These are phyloP conservation scores for Avahi laniger DNA, from an alignment of 2,797 vertebrate genomes.

Conservation along the genomic window DNA sequence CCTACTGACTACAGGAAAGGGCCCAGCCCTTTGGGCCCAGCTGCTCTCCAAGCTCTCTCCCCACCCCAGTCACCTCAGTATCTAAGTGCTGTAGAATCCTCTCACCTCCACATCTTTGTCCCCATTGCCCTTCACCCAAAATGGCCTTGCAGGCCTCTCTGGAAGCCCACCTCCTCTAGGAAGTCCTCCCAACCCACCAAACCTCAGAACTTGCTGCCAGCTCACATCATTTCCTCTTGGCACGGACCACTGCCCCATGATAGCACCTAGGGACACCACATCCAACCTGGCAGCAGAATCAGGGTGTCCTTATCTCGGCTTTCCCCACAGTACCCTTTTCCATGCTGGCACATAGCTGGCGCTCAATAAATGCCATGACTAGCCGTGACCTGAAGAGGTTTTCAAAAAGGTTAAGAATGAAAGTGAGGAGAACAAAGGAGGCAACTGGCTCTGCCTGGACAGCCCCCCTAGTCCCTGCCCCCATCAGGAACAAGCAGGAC, in stretches of 20 bases:
- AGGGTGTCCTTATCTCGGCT: not conserved
- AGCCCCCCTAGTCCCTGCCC: not conserved
- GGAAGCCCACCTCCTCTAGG: not conserved
- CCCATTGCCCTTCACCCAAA: not conserved
- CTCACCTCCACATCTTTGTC: not conserved
- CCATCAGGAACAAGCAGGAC: not conserved
- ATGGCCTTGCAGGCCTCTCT: not conserved
- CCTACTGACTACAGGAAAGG: not conserved
- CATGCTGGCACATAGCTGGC: not conserved
- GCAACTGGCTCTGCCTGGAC: not conserved
- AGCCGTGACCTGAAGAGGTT: not conserved
- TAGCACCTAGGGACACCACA: not conserved
- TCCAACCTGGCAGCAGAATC: not conserved
- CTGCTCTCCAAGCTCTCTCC: not conserved
- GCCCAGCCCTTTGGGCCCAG: too few species aligned
- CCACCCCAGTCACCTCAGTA: not conserved
- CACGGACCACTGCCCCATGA: not conserved
- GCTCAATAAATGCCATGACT: not conserved
- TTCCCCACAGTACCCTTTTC: not conserved
- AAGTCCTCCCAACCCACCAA: not conserved
- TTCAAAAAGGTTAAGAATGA: not conserved
- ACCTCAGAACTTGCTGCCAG: not conserved
- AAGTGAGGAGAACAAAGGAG: not conserved
- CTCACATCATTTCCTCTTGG: not conserved
- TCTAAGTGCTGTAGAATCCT: not conserved